These are phyloP conservation scores for Mobula hypostoma DNA, from an alignment of 2,113 vertebrate genomes.

Conservation along the genomic window DNA sequence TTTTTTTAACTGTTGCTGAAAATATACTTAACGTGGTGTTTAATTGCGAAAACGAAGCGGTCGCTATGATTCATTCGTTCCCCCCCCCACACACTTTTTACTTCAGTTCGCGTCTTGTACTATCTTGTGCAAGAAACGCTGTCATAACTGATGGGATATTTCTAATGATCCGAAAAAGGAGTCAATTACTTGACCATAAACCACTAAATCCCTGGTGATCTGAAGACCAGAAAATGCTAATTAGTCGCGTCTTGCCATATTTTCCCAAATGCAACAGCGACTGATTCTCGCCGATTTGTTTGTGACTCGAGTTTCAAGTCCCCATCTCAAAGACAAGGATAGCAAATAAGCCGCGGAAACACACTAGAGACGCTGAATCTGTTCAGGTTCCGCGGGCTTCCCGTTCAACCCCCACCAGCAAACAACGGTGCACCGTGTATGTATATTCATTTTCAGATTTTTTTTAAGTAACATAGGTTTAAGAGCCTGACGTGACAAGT, in stretches of 20 bases:
- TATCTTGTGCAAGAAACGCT: neutral
- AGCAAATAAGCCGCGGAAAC: neutral
- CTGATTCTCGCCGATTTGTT: neutral
- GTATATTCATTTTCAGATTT: neutral
- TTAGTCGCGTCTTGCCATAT: slow-evolving; percentile 49
- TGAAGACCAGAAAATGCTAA: slow-evolving; percentile 51
- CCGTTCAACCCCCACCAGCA: neutral
- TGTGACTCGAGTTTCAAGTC: neutral
- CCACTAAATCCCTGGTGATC: slow-evolving; percentile 47
- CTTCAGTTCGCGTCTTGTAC: neutral
- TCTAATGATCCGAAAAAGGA: slow-evolving; percentile 61
- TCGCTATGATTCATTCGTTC: neutral
- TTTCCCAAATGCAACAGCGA: neutral
- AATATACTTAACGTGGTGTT: neutral
- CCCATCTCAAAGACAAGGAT: neutral
- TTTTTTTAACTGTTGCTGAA: neutral
- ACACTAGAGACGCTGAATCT: neutral
- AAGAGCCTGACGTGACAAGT: neutral
- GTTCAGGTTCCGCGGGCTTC: neutral
- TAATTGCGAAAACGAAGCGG: neutral
- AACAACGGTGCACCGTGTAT: neutral
- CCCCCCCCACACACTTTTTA: too few species aligned
- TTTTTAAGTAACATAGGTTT: neutral
- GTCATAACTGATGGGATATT: slow-evolving; percentile 45
- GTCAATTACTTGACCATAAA: slow-evolving; percentile 67